A percentile compares a stretch with the other conserved stretches of the same genome.
Evolutionary conservation across 2,797 vertebrate genomes (phyloP).

Genomic region (Manis crassicaudata): DNA sequence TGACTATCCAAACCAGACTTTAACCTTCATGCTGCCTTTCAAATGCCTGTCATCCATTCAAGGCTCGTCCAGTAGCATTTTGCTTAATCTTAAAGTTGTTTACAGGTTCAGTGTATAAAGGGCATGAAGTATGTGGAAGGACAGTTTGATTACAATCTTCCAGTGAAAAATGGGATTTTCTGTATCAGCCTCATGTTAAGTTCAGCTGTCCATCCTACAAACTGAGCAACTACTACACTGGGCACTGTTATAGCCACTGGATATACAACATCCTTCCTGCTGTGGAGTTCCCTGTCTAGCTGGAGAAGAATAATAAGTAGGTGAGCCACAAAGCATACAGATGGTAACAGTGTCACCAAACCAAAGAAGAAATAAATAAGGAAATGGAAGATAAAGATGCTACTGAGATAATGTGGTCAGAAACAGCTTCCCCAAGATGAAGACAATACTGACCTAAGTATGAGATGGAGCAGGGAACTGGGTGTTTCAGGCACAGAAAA

Average conservation of each 20-base stretch:
- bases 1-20: neutral
- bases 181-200: conserved; percentile 8
- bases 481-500: conserved; percentile 3
- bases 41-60: neutral
- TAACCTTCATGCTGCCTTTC: neutral
- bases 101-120: neutral
- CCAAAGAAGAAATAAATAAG: neutral
- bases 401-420: neutral
- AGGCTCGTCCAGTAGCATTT: neutral
- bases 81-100: conserved; percentile 46
- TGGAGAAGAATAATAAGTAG: neutral
- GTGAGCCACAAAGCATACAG: neutral
- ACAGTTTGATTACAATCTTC: conserved; percentile 22
- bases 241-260: neutral
- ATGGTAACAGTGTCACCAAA: neutral
- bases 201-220: conserved; percentile 16
- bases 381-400: neutral
- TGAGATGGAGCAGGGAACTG: neutral
- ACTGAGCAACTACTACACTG: neutral
- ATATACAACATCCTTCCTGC: neutral
- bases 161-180: conserved; percentile 28
- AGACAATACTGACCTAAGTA: neutral
- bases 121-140: neutral
- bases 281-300: neutral
- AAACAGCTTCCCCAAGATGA: neutral